Evolutionary conservation across 1,140 invertebrate species (phyloP), one percentile per base, ranked within the genome.

Genomic region (Macrobrachium nipponense): DNA sequence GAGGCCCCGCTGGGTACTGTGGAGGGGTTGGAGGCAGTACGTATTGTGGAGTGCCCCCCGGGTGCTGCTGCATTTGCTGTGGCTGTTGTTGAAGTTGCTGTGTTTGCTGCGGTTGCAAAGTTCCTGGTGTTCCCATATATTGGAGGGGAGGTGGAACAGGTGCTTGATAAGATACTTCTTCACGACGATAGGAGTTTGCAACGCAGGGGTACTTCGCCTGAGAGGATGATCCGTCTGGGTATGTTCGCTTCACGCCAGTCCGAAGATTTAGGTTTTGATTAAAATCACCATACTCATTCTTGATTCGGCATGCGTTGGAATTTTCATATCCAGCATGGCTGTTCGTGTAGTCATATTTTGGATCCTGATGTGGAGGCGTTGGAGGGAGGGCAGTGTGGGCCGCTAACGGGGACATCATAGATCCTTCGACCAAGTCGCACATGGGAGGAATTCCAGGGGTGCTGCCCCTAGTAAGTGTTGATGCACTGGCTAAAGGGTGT

Each of bases 121-220:
- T 20, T 15, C 43, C 18, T 12, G 68, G 18, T n/a, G 51, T 18
- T 23, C 83, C 83, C 83, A 85, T 80, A 58, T 85, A 85, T 14
- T 85, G 83, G 17, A 85, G 64, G 76, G 82, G 83, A 12, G 82
- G 82, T 17, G 75, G 80, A 23, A 51, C 15, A 20, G 72, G 15
- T 36, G 51, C 17, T 8, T 18, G 36, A 36, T 43, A 18, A 14
- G 51, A 51, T n/a, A 59, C 14, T n/a, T 77, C 73, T 15, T 78
- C 82, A 15, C 82, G 20, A 11, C 82, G 60, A 75, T 84, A 84
- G 27, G 58, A 36, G 60, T 62, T 59, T 2, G 5, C 82, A 27
- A 85, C 76, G 43, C 83, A 85, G n/a, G 82, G 43, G 20, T 61
- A 68, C 44, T 85, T 85, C 14, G 83, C 83, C 7, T 51, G 76